Conservation (phyloP, 2,888 invertebrate species). For the Cheilosia vulpina region DNA sequence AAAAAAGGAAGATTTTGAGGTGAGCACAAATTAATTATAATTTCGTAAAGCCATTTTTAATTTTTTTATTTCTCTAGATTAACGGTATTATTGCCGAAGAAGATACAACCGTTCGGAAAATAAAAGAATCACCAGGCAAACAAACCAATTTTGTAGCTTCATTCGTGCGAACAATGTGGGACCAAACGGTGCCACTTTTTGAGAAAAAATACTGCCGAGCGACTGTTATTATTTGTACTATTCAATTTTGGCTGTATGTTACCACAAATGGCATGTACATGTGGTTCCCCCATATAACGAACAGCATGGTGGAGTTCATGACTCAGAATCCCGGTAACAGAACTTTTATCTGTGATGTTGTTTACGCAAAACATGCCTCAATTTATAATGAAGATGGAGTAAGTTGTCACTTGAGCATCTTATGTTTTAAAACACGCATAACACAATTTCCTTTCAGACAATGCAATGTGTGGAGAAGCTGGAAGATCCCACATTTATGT, state of each 20-base stretch:
- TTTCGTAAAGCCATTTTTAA: background rate
- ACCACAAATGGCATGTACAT: constrained; percentile 80
- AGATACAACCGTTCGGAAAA: constrained; percentile 56
- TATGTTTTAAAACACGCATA: background rate
- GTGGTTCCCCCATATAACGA: constrained; percentile 82
- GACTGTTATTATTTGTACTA: constrained; percentile 79
- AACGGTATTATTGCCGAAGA: constrained; percentile 76
- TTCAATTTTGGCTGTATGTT: constrained; percentile 80
- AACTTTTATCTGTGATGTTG: constrained; percentile 78
- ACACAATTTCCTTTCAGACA: constrained; percentile 47
- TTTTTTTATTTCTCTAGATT: constrained; percentile 66
- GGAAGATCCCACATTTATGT: constrained; percentile 78
- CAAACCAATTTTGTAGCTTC: constrained; percentile 73
- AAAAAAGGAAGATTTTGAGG: constrained; percentile 72
- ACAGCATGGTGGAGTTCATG: constrained; percentile 79
- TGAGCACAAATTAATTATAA: constrained; percentile 19
- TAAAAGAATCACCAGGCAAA: constrained; percentile 19
- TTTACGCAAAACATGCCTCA: constrained; percentile 76
- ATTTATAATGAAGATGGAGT: constrained; percentile 76
- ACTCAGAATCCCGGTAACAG: constrained; percentile 76
- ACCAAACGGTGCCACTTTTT: constrained; percentile 81
- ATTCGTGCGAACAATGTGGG: constrained; percentile 79
- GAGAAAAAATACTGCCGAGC: constrained; percentile 77
- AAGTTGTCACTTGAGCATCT: constrained; percentile 15
- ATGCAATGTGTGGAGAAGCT: constrained; percentile 77